A percentile compares a stretch with the other conserved stretches of the same genome.
These are phyloP conservation scores for Meiosimyza platycephala DNA, from an alignment of 2,888 invertebrate genomes.

Conservation along the genomic window DNA sequence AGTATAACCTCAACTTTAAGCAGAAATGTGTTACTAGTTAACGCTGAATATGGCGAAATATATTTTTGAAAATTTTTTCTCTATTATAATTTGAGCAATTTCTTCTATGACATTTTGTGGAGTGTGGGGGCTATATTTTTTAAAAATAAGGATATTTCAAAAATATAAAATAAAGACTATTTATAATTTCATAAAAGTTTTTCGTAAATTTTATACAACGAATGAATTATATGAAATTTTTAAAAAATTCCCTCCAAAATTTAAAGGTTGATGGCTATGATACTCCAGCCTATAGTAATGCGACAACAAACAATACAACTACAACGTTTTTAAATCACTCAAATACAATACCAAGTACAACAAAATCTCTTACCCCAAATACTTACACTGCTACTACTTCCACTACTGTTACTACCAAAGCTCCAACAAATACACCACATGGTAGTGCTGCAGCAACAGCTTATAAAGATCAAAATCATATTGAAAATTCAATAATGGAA, in stretches of 20 bases:
- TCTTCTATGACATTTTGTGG: too few relatives aligned
- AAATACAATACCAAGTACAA: neutral
- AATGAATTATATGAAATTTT: too few relatives aligned
- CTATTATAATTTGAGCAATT: too few relatives aligned
- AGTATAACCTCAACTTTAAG: too few relatives aligned
- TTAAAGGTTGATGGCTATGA: constrained; percentile 31
- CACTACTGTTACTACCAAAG: constrained; percentile 29
- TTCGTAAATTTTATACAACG: too few relatives aligned
- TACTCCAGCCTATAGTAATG: neutral
- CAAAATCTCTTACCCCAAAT: constrained; percentile 8
- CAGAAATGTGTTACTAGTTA: too few relatives aligned
- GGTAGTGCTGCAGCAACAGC: constrained; percentile 7
- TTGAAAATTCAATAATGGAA: constrained; percentile 38
- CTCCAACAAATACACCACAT: constrained; percentile 4
- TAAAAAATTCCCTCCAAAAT: neutral
- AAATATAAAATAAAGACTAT: too few relatives aligned
- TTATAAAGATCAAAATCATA: constrained; percentile 22
- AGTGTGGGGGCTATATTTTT: too few relatives aligned
- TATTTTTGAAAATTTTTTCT: too few relatives aligned
- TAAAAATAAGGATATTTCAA: too few relatives aligned
- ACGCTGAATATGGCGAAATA: too few relatives aligned
- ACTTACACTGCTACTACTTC: constrained; percentile 19
- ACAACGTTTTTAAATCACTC: constrained; percentile 1
- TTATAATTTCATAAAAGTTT: too few relatives aligned
- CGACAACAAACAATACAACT: constrained; percentile 10